These are phyloP conservation scores for Sebastolobus alascanus DNA, from an alignment of 2,797 vertebrate species.

Conservation along the genomic window DNA sequence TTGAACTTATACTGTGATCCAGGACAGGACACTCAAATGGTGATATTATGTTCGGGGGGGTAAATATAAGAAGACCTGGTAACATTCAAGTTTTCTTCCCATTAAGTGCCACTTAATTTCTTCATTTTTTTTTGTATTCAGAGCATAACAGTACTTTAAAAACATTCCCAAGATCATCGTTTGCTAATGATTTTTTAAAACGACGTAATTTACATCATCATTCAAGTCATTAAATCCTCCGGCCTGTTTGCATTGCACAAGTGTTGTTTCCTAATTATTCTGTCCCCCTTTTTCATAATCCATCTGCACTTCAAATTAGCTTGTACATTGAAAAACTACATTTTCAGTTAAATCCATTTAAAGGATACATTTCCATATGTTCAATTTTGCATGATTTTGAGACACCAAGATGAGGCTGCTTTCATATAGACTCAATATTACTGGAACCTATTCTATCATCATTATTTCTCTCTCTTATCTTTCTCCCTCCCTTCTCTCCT, in stretches of 20 bases:
- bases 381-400: slow-evolving; percentile 73
- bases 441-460: slow-evolving; percentile 69
- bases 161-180: slow-evolving; percentile 75
- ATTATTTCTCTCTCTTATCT: slow-evolving; percentile 46
- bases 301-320: slow-evolving; percentile 60
- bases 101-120: slow-evolving; percentile 60
- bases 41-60: slow-evolving; percentile 42
- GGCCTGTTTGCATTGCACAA: slow-evolving; percentile 67
- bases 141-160: slow-evolving; percentile 72
- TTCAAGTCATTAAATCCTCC: slow-evolving; percentile 70
- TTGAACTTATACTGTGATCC: slow-evolving; percentile 54
- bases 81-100: slow-evolving; percentile 73
- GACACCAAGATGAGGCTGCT: slow-evolving; percentile 76
- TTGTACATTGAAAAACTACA: slow-evolving; percentile 60
- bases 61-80: slow-evolving; percentile 58
- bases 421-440: slow-evolving; percentile 72
- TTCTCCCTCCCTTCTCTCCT: slow-evolving; percentile 31
- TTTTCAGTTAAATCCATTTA: slow-evolving; percentile 68
- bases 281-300: slow-evolving; percentile 52
- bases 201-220: slow-evolving; percentile 66
- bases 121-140: slow-evolving; percentile 52
- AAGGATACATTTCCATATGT: slow-evolving; percentile 68
- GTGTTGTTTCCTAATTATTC: slow-evolving; percentile 68
- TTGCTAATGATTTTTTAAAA: slow-evolving; percentile 59
- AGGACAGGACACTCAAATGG: slow-evolving; percentile 62